Conservation (phyloP, 2,888 invertebrate genomes). For the Chrysolina oricalcia region DNA sequence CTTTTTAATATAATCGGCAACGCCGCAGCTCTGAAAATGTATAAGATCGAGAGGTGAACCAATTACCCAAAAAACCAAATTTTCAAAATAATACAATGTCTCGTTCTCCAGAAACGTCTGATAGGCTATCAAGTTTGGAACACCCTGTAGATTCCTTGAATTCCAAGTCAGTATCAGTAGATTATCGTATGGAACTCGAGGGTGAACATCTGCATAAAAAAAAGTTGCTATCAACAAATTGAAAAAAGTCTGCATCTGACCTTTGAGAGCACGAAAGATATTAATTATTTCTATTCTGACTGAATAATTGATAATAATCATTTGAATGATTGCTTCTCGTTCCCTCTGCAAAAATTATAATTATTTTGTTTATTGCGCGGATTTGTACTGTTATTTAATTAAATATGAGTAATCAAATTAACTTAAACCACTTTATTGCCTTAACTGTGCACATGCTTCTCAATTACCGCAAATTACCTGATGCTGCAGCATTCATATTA, state of each 20-base stretch:
- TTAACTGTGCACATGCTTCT: slow-evolving; percentile 48
- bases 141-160: too few species aligned
- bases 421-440: slow-evolving; percentile 46
- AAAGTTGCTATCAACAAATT: neutral
- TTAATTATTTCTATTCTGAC: slow-evolving; percentile 47
- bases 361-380: slow-evolving; percentile 60
- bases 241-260: slow-evolving; percentile 40
- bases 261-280: slow-evolving; percentile 41
- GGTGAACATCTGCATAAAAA: too few species aligned
- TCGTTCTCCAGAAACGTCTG: too few species aligned
- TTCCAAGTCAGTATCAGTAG: too few species aligned
- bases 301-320: slow-evolving; percentile 34
- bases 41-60: too few species aligned
- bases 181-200: too few species aligned
- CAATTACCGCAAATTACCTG: slow-evolving; percentile 49
- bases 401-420: slow-evolving; percentile 61
- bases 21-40: too few species aligned
- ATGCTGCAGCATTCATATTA: slow-evolving; percentile 49
- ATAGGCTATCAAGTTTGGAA: too few species aligned
- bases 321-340: slow-evolving; percentile 42
- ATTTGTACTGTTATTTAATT: slow-evolving; percentile 61
- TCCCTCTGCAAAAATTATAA: slow-evolving; percentile 53
- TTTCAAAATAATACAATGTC: too few species aligned
- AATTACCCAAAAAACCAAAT: too few species aligned
- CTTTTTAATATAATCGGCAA: too few species aligned